Evolutionary conservation across 2,113 vertebrate species (phyloP), one percentile per base, ranked within the genome.

Genomic region (Seriola aureovittata): DNA sequence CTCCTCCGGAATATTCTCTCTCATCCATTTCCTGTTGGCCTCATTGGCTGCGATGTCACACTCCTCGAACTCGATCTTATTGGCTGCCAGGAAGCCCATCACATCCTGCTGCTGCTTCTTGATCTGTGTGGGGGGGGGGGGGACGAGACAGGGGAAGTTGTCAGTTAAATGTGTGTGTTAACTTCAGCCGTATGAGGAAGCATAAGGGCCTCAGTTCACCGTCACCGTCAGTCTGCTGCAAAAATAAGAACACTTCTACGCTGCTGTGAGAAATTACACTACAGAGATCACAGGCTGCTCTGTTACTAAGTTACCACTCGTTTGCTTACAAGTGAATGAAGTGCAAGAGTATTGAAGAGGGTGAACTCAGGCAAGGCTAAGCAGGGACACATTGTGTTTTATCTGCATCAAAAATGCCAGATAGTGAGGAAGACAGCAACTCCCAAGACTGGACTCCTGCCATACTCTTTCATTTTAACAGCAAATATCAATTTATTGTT

Each of bases 101-200:
- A 99, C 96, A 88, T 98, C 97, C 95, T 99, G 98, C 88, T 99
- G 98, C 91, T 99, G 96, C 94, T 99, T 99, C 94, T 99, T 99
- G 86, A 99, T 98, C 98, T 99, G 94, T 2, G 4, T 36, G 75
- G 0, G 52, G 44, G 50, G 81, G 44, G 44, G n/a, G 80, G 82
- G 52, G 77, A 66, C 57, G 19, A 78, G 75, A 84, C 25, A 86
- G 66, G 16, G 80, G 91, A 88, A 91, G 86, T 75, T 77, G 84
- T 85, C 72, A 69, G 82, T 88, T 87, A 70, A 78, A 63, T 48
- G n/a, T 17, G 62, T 17, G 62, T 42, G 77, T 54, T 69, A 58
- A 75, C 64, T 66, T 71, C 32, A 54, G 23, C 38, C 32, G 11
- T 42, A 14, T 29, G 81, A 89, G 82, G 79, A 87, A 86, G 57